These are phyloP conservation scores for Stenichneumon culpator DNA, from an alignment of 2,888 invertebrate species.

Conservation along the genomic window DNA sequence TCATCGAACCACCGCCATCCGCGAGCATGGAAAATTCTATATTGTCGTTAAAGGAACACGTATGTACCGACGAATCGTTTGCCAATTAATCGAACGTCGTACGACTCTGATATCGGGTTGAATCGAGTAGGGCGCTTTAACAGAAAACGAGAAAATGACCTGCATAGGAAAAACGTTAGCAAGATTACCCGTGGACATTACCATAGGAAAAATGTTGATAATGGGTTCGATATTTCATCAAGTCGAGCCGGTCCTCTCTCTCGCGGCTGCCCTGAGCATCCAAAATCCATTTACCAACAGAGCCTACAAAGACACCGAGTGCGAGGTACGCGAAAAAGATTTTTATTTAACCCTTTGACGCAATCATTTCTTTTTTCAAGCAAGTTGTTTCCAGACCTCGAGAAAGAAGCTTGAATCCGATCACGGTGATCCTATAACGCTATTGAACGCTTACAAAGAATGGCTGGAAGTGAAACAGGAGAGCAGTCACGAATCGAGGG, in stretches of 20 bases:
- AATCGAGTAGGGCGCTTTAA: conserved; percentile 90
- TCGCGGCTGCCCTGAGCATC: conserved; percentile 97
- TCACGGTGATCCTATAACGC: conserved; percentile 97
- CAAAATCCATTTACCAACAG: conserved; percentile 97
- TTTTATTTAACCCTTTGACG: not conserved
- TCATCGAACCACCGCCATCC: conserved; percentile 95
- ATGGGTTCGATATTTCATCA: conserved; percentile 96
- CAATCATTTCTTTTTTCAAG: not conserved
- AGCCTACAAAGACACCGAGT: conserved; percentile 94
- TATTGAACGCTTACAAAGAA: conserved; percentile 94
- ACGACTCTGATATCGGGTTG: not conserved
- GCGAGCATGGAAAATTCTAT: conserved; percentile 95
- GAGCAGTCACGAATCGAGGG: conserved; percentile 77
- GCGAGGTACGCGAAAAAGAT: conserved; percentile 87
- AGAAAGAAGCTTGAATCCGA: conserved; percentile 94
- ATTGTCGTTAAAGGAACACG: conserved; percentile 94
- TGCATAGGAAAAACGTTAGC: conserved; percentile 94
- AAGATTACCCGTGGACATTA: conserved; percentile 96
- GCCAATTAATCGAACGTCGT: not conserved
- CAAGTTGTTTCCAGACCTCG: conserved; percentile 86
- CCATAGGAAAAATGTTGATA: conserved; percentile 97
- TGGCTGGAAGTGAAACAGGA: conserved; percentile 94
- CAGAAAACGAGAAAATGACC: conserved; percentile 93
- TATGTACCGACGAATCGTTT: conserved; percentile 80
- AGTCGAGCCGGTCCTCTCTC: conserved; percentile 94